Base-by-base conservation (phyloP, 2,888 invertebrate genomes). In the Stenurella melanura region DNA sequence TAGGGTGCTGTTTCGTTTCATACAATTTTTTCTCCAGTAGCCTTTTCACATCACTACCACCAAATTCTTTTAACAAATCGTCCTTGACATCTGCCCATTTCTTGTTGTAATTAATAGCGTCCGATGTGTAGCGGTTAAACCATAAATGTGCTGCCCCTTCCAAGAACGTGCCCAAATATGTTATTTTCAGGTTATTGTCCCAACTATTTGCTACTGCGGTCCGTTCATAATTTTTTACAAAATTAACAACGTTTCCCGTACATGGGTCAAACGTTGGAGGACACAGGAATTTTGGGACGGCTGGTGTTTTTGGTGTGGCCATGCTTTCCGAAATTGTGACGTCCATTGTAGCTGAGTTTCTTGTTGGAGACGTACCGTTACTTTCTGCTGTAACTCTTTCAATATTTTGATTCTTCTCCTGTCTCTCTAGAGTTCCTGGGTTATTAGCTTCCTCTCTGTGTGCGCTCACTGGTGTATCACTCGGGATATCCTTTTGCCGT, bases 41-140 rank as follows among this genome's bases (percentile, higher is more conserved):
- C 38, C 57, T 50, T 18, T 15, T 61, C 30, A 69, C 42, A 18
- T 74, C n/a, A n/a, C n/a, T 56, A 1, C 58, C 34, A n/a, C 61
- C 34, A 34, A 56, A 74, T 63, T 74, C 74, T 18, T n/a, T 50
- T 30, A 69, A 26, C 5, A 74, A 69, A n/a, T 74, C 64, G n/a
- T n/a, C n/a, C n/a, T n/a, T n/a, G n/a, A n/a, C n/a, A 4, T 21
- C 19, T 17, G n/a, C 6, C 69, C 74, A 69, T 18, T 26, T 69
- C 10, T 69, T 74, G 5, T 19, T 11, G 12, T 74, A 12, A n/a
- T n/a, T n/a, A n/a, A 42, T 19, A 4, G 38, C 3, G 50, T 50
- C 50, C n/a, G 50, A 50, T 50, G 11, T 50, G 50, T 50, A 50
- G 2, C 1, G 6, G n/a, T 50, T 50, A n/a, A 50, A 50, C 50